phyloP scores from a whole-genome alignment of 2,113 vertebrate genomes.

The Aldabrachelys gigantea region DNA sequence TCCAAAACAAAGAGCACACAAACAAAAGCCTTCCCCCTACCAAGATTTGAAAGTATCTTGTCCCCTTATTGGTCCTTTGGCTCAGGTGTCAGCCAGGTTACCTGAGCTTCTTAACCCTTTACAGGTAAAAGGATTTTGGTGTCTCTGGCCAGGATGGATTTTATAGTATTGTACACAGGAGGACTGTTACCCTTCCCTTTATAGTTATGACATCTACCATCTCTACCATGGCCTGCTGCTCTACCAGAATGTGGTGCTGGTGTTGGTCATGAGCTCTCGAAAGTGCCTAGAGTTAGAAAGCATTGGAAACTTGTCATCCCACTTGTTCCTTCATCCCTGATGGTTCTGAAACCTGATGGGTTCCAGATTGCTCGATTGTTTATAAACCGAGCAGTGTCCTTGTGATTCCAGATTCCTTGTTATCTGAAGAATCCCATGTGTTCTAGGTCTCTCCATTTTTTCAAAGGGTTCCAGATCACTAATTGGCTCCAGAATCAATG shows the following conservation, averaged over 20 bases:
- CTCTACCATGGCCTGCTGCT: conserved; percentile 56
- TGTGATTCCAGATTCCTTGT: background rate
- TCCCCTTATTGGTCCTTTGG: too few species aligned
- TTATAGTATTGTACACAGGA: too few species aligned
- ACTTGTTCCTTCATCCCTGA: background rate
- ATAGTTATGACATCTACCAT: conserved; percentile 66
- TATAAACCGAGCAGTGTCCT: background rate
- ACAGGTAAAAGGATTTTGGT: too few species aligned
- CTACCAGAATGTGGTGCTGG: too few species aligned
- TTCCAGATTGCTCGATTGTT: background rate
- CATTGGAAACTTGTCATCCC: background rate
- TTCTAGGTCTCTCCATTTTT: background rate
- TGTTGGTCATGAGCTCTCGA: background rate
- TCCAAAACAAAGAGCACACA: too few species aligned
- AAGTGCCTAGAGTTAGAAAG: background rate
- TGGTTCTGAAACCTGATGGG: background rate
- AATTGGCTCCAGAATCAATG: background rate
- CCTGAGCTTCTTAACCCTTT: too few species aligned
- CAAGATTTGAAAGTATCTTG: too few species aligned
- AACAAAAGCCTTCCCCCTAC: too few species aligned
- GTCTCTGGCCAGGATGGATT: too few species aligned
- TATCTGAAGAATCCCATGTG: background rate
- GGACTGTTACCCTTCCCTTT: too few species aligned
- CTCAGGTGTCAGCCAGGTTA: too few species aligned
- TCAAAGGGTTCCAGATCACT: too few species aligned